Conservation (phyloP, 1,140 invertebrate species). For the Drosophila mayri region DNA sequence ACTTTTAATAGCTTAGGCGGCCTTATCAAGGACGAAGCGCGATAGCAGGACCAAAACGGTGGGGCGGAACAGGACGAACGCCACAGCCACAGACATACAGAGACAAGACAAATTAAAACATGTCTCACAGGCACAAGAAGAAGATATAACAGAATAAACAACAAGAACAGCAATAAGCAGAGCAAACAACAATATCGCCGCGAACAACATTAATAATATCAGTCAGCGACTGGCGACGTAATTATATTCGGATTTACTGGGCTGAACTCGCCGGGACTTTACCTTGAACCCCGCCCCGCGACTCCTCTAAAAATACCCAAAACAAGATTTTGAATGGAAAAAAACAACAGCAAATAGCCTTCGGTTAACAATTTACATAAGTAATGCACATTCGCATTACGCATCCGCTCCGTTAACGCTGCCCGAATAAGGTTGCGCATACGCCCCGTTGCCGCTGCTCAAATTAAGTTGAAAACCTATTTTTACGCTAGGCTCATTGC, state of each 20-base stretch:
- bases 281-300: slow-evolving; percentile 19
- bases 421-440: slow-evolving; percentile 21
- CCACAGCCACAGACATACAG: slow-evolving; percentile 30
- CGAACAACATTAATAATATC: slow-evolving; percentile 52
- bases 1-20: slow-evolving; percentile 73
- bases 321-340: neutral
- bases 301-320: slow-evolving; percentile 10
- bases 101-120: slow-evolving; percentile 67
- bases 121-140: slow-evolving; percentile 56
- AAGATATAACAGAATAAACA: slow-evolving; percentile 54
- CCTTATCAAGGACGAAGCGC: slow-evolving; percentile 58
- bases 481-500: slow-evolving; percentile 37
- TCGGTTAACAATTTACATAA: slow-evolving; percentile 27
- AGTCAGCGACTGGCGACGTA: slow-evolving; percentile 42
- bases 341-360: slow-evolving; percentile 4
- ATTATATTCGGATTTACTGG: slow-evolving; percentile 43
- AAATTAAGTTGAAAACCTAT: slow-evolving; percentile 42
- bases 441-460: slow-evolving; percentile 31
- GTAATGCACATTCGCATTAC: slow-evolving; percentile 37
- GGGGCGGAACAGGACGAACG: neutral
- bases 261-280: slow-evolving; percentile 2
- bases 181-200: slow-evolving; percentile 31
- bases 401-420: slow-evolving; percentile 35
- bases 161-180: slow-evolving; percentile 26
- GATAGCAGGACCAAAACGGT: slow-evolving; percentile 8